Evolutionary conservation across 2,797 vertebrate species (phyloP).

Genomic region (Phataginus tricuspis): DNA sequence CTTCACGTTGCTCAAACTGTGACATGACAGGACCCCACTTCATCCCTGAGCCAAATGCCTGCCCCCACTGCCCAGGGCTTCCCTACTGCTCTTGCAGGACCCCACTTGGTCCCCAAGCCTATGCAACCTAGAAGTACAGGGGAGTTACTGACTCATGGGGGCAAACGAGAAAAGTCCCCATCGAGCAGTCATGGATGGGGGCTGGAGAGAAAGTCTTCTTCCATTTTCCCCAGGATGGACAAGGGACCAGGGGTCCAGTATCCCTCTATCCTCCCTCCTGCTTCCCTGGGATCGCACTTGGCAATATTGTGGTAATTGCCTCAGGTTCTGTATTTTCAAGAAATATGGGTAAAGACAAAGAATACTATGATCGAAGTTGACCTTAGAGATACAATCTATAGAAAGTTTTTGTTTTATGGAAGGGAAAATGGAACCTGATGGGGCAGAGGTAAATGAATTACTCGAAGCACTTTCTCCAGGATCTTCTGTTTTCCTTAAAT

Average conservation of each 20-base stretch:
- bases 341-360: not conserved
- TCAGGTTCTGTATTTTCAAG: not conserved
- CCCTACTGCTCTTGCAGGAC: not conserved
- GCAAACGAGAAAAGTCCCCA: not conserved
- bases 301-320: not conserved
- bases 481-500: not conserved
- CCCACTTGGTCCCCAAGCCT: not conserved
- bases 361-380: not conserved
- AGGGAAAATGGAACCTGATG: not conserved
- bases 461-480: not conserved
- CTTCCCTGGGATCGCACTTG: not conserved
- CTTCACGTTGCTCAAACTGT: not conserved
- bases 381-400: not conserved
- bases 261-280: not conserved
- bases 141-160: not conserved
- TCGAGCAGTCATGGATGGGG: not conserved
- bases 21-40: not conserved
- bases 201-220: not conserved
- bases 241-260: not conserved
- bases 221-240: not conserved
- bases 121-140: not conserved
- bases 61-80: not conserved
- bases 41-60: not conserved
- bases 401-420: constrained; percentile 30
- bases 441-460: not conserved